phyloP scores from a whole-genome alignment of 2,113 vertebrate species.

The Mustela nigripes region DNA sequence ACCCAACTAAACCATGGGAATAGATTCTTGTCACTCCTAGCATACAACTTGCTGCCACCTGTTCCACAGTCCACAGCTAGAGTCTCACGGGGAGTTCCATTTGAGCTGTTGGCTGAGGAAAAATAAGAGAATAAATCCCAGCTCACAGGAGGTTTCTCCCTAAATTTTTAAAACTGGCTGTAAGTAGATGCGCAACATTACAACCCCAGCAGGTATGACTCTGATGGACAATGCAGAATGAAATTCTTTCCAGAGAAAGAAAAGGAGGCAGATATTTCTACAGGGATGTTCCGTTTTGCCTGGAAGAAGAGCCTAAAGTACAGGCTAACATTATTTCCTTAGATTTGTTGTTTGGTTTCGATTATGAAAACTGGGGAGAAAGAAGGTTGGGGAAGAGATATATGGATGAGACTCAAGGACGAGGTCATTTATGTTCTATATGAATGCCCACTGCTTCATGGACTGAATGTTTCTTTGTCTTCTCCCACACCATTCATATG shows the following conservation, averaged over 20 bases:
- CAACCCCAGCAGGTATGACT: background rate
- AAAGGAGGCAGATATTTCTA: background rate
- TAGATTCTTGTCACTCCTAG: background rate
- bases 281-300: background rate
- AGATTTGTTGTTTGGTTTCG: background rate
- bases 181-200: background rate
- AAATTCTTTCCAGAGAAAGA: background rate
- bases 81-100: background rate
- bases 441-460: background rate
- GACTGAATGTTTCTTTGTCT: background rate
- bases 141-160: background rate
- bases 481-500: background rate
- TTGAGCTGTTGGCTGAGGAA: background rate
- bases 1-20: background rate
- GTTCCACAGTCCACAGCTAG: background rate
- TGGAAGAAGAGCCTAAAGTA: background rate
- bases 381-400: background rate
- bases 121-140: background rate
- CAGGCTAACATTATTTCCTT: background rate
- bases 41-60: background rate
- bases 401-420: background rate
- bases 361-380: background rate
- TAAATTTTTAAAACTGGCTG: background rate
- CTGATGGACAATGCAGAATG: background rate
- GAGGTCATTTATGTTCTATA: background rate